Evolutionary conservation across 2,888 invertebrate genomes (phyloP).

Genomic region (Therioaphis trifolii): DNA sequence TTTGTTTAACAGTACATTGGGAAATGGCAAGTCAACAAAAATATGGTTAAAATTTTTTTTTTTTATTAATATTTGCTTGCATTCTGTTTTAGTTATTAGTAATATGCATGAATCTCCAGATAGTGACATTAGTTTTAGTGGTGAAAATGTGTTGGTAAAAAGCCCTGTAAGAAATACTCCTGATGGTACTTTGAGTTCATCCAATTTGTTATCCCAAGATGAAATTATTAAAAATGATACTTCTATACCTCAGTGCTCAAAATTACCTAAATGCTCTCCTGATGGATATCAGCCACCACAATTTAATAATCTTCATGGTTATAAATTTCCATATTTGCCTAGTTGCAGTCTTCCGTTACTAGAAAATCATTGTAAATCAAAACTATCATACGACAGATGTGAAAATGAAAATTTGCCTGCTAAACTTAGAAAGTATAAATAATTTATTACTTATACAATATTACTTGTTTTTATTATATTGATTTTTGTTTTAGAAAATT

Average conservation of each 20-base stretch:
- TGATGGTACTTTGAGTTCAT: slow-evolving; percentile 82
- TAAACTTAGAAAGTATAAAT: slow-evolving; percentile 47
- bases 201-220: slow-evolving; percentile 89
- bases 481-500: slow-evolving; percentile 71
- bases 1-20: slow-evolving; percentile 62
- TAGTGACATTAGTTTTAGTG: slow-evolving; percentile 86
- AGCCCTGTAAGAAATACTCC: slow-evolving; percentile 65
- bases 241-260: slow-evolving; percentile 37
- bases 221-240: slow-evolving; percentile 75
- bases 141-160: slow-evolving; percentile 74
- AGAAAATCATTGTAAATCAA: slow-evolving; percentile 29
- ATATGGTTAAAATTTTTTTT: slow-evolving; percentile 67
- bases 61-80: neutral
- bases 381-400: slow-evolving; percentile 34
- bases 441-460: slow-evolving; percentile 54
- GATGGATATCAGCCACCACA: slow-evolving; percentile 65
- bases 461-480: slow-evolving; percentile 63
- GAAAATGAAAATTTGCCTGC: slow-evolving; percentile 43
- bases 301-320: slow-evolving; percentile 57
- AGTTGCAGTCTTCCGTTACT: slow-evolving; percentile 42
- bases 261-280: slow-evolving; percentile 63
- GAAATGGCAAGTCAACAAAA: slow-evolving; percentile 49
- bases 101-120: slow-evolving; percentile 67
- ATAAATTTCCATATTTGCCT: slow-evolving; percentile 52
- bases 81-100: slow-evolving; percentile 46